Evolutionary conservation across 2,113 vertebrate species (phyloP).

Genomic region (Brachypodius melanocephalos): DNA sequence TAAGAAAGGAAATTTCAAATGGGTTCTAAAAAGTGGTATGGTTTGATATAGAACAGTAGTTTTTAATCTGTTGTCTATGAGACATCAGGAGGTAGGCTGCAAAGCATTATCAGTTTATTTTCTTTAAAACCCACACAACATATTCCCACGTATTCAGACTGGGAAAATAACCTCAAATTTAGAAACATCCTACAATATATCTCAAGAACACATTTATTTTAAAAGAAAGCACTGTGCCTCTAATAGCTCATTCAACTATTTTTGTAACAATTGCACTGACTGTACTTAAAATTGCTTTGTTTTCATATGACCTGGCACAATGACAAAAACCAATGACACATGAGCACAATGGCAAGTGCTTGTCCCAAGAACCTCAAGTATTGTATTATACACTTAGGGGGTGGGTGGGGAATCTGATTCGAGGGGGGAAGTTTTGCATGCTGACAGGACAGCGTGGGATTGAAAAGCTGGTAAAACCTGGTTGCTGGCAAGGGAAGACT

Average conservation of each 20-base stretch:
- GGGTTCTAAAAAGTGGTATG: neutral
- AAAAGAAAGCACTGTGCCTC: neutral
- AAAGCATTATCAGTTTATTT: slow-evolving; percentile 16
- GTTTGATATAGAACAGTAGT: neutral
- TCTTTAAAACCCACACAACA: neutral
- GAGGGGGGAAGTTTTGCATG: neutral
- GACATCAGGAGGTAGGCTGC: neutral
- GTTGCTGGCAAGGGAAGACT: neutral
- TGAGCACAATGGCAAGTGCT: neutral
- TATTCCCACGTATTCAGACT: neutral
- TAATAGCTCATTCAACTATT: slow-evolving; percentile 5
- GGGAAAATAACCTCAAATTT: neutral
- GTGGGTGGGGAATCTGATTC: neutral
- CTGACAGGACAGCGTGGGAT: neutral
- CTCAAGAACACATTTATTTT: neutral
- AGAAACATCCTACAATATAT: neutral
- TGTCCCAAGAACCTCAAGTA: neutral
- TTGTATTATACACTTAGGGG: neutral
- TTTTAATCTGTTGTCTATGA: neutral
- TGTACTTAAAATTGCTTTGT: slow-evolving; percentile 5
- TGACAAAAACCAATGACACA: neutral
- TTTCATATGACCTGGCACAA: neutral
- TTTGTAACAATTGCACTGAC: neutral
- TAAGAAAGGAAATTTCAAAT: neutral
- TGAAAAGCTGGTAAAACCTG: neutral